These are phyloP conservation scores for Dynastes tityus DNA, from an alignment of 2,888 invertebrate genomes.

Conservation along the genomic window DNA sequence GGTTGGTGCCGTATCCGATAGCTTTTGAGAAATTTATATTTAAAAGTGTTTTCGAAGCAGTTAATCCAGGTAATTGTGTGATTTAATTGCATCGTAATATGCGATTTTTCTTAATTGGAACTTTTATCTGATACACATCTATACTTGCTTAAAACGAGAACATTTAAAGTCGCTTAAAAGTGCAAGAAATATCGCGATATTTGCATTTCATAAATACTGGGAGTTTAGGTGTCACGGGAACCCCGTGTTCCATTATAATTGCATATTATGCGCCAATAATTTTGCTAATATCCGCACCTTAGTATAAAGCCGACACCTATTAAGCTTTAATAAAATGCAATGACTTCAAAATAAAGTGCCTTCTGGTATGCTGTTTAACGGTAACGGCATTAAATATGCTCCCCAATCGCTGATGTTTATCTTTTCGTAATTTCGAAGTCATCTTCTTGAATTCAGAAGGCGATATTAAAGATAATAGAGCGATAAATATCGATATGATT, in stretches of 20 bases:
- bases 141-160: not conserved
- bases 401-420: no score
- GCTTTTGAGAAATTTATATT: conserved; percentile 1
- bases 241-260: not conserved
- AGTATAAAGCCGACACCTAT: not conserved
- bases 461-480: no score
- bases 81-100: not conserved
- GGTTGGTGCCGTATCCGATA: not conserved
- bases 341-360: not conserved
- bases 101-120: conserved; percentile 25
- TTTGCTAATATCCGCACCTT: not conserved
- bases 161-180: not conserved
- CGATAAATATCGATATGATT: no score
- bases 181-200: not conserved
- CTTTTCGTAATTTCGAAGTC: no score
- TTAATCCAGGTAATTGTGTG: not conserved
- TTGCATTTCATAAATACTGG: conserved; percentile 25
- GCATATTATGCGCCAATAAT: conserved; percentile 1
- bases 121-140: not conserved
- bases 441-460: no score
- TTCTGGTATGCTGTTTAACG: no score
- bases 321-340: conserved; percentile 1
- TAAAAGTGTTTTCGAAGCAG: not conserved
- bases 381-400: no score
- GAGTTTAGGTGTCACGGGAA: not conserved